A percentile compares a stretch with the other conserved stretches of the same genome.
phyloP scores from a whole-genome alignment of 2,797 vertebrate species.

The Dallia pectoralis region DNA sequence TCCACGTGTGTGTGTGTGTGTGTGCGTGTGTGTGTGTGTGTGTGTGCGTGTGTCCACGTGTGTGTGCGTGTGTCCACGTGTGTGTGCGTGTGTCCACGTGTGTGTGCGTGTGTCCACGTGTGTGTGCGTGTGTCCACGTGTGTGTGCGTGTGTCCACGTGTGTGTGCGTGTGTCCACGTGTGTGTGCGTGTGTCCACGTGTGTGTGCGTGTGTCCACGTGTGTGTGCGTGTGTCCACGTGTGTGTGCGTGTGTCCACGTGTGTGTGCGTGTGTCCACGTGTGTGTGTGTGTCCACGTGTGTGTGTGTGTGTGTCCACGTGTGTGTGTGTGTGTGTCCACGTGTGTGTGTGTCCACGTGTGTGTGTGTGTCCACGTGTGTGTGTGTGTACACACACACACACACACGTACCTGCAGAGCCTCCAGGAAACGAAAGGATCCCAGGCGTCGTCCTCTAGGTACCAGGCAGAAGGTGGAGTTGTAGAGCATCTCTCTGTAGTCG shows the following conservation, averaged over 20 bases:
- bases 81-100: slow-evolving; percentile 2
- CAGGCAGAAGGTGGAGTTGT: slow-evolving; percentile 99
- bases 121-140: too few relatives aligned
- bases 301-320: neutral
- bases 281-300: too few relatives aligned
- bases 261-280: too few relatives aligned
- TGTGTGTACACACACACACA: too few relatives aligned
- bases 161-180: too few relatives aligned
- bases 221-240: too few relatives aligned
- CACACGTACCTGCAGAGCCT: slow-evolving; percentile 95
- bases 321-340: neutral
- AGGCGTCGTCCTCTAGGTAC: slow-evolving; percentile 97
- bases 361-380: slow-evolving; percentile 3
- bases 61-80: neutral
- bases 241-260: too few relatives aligned
- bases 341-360: neutral
- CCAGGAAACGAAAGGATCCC: slow-evolving; percentile 97
- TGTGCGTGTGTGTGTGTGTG: neutral
- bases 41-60: neutral
- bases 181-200: too few relatives aligned
- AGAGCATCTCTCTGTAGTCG: slow-evolving; percentile 99
- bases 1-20: neutral
- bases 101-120: slow-evolving; percentile 11
- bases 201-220: too few relatives aligned
- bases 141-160: too few relatives aligned